Evolutionary conservation across 2,797 vertebrate species (phyloP).

Genomic region (Peromyscus eremicus): DNA sequence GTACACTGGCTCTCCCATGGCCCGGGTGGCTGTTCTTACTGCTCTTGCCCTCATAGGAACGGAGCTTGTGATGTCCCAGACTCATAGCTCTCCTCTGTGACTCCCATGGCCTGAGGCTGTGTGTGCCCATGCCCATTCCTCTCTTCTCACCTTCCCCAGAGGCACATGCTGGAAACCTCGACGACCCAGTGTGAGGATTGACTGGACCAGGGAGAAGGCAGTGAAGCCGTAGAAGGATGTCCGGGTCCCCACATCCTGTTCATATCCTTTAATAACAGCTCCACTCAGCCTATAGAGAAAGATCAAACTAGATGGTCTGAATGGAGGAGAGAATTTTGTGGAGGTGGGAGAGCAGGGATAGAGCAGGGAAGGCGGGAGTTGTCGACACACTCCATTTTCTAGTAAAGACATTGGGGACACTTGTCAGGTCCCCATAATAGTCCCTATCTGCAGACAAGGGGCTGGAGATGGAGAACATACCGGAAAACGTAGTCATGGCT

Average conservation of each 20-base stretch:
- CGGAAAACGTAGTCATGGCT: conserved; percentile 93
- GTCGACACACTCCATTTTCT: rapidly evolving
- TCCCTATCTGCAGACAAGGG: not conserved
- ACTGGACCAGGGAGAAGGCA: conserved; percentile 88
- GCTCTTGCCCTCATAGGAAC: rapidly evolving
- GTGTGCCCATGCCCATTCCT: rapidly evolving
- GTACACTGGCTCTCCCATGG: not conserved
- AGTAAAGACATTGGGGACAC: rapidly evolving
- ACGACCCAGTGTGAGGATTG: conserved; percentile 33
- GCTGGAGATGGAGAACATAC: conserved; percentile 81
- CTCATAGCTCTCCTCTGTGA: not conserved
- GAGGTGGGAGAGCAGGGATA: not conserved
- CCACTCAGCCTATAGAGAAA: conserved; percentile 90
- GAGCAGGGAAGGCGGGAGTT: rapidly evolving
- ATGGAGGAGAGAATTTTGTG: rapidly evolving
- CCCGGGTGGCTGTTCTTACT: not conserved
- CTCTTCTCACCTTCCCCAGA: conserved; percentile 88
- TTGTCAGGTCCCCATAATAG: rapidly evolving
- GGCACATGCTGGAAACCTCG: conserved; percentile 90
- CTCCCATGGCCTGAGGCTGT: not conserved
- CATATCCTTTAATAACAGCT: conserved; percentile 90
- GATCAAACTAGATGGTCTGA: not conserved
- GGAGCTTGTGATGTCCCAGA: not conserved
- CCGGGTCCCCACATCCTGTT: conserved; percentile 93
- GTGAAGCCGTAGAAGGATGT: conserved; percentile 96